Conservation (phyloP, 2,797 vertebrate species). For the Sparidentex hasta region DNA sequence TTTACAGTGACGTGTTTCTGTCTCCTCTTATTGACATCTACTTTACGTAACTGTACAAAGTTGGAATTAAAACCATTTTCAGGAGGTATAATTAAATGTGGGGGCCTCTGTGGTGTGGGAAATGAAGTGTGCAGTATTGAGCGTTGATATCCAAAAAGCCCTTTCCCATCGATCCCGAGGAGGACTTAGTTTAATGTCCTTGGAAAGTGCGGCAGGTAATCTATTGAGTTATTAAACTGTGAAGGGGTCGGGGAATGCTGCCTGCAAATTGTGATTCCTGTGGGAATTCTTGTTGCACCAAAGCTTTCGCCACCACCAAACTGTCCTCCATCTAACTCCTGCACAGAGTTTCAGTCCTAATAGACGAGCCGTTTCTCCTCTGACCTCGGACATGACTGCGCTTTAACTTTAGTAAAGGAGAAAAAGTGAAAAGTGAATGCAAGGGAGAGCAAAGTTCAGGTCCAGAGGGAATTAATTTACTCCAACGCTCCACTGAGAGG, state of each 20-base stretch:
- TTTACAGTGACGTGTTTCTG: constrained; percentile 16
- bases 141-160: constrained; percentile 79
- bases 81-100: constrained; percentile 80
- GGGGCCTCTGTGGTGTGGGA: constrained; percentile 67
- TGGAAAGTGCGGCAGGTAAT: constrained; percentile 85
- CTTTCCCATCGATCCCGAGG: constrained; percentile 79
- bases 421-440: constrained; percentile 46
- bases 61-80: constrained; percentile 70
- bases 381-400: constrained; percentile 69
- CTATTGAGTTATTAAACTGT: constrained; percentile 87
- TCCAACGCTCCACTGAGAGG: constrained; percentile 50
- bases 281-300: constrained; percentile 68
- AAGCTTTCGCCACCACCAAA: constrained; percentile 51
- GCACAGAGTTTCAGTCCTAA: constrained; percentile 62
- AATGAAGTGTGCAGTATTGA: constrained; percentile 86
- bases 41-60: constrained; percentile 62
- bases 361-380: constrained; percentile 61
- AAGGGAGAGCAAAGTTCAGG: constrained; percentile 51
- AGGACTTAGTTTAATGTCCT: constrained; percentile 86
- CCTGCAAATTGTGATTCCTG: constrained; percentile 74
- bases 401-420: constrained; percentile 60
- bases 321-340: constrained; percentile 50
- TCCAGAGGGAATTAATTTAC: constrained; percentile 77
- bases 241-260: constrained; percentile 74
- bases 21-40: constrained; percentile 40